A percentile compares a stretch with the other conserved stretches of the same genome.
phyloP scores from a whole-genome alignment of 37 sponge, comb jelly and placozoan genomes.

The Haliclona indistincta region DNA sequence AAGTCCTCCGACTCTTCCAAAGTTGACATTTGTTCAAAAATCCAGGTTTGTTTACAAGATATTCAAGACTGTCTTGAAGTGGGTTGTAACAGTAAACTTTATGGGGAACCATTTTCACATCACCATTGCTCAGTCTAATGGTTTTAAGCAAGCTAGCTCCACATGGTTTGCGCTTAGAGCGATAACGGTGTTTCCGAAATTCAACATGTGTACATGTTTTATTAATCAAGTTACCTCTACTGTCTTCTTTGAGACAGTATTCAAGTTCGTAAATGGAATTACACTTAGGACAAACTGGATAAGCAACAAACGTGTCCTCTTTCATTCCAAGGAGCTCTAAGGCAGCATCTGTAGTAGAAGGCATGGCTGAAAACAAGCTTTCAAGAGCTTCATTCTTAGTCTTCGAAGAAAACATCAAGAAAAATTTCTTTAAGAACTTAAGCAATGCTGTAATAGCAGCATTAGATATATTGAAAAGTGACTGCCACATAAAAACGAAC shows the following conservation, averaged over 20 bases:
- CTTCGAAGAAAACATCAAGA: not conserved
- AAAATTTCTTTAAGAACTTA: not conserved
- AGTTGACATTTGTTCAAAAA: conserved; percentile 37
- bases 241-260: not conserved
- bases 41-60: conserved; percentile 21
- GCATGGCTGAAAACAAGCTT: not conserved
- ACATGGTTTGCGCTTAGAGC: not conserved
- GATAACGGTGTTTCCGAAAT: conserved; percentile 34
- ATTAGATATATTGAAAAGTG: conserved; percentile 19
- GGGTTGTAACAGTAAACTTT: conserved; percentile 45
- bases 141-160: conserved; percentile 20
- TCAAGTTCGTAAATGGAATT: not conserved
- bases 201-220: conserved; percentile 14
- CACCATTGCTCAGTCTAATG: conserved; percentile 12
- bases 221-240: not conserved
- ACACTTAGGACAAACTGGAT: conserved; percentile 30
- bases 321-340: too few species aligned
- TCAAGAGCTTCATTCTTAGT: not conserved
- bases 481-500: too few species aligned
- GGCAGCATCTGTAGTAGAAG: too few species aligned
- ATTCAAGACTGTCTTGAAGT: conserved; percentile 12
- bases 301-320: conserved; percentile 4
- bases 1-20: conserved; percentile 14
- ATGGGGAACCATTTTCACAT: conserved; percentile 26
- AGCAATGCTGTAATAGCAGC: conserved; percentile 19